These are phyloP conservation scores for Linnaemya tessellans DNA, from an alignment of 2,888 invertebrate species.

Conservation along the genomic window DNA sequence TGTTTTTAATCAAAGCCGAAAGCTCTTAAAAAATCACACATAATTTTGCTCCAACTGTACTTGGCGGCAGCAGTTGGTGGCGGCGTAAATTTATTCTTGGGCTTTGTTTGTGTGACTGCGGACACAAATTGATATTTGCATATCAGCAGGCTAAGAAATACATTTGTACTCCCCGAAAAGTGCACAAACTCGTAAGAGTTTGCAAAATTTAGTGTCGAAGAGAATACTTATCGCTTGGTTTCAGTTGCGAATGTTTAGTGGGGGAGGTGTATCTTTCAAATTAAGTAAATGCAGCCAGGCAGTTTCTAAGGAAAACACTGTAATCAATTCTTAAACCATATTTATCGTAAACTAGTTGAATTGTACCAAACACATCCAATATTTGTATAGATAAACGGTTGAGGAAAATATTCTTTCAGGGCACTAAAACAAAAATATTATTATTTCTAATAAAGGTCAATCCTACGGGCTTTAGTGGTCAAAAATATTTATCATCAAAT, in stretches of 20 bases:
- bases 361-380: too few relatives aligned
- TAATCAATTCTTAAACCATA: background rate
- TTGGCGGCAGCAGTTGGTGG: slow-evolving; percentile 21
- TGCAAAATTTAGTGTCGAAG: slow-evolving; percentile 3
- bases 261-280: slow-evolving; percentile 24
- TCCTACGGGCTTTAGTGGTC: too few relatives aligned
- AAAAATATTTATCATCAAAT: too few relatives aligned
- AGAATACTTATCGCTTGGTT: slow-evolving; percentile 50
- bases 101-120: slow-evolving; percentile 50
- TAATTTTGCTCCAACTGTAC: too few relatives aligned
- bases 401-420: too few relatives aligned
- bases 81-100: slow-evolving; percentile 53
- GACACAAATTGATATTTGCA: slow-evolving; percentile 66
- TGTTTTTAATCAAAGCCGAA: too few relatives aligned
- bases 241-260: background rate
- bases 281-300: slow-evolving; percentile 32
- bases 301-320: background rate
- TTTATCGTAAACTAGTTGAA: too few relatives aligned
- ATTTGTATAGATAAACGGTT: too few relatives aligned
- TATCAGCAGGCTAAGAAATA: slow-evolving; percentile 48
- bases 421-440: too few relatives aligned
- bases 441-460: too few relatives aligned
- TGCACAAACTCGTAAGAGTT: slow-evolving; percentile 6
- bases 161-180: slow-evolving; percentile 1
- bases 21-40: too few relatives aligned